Base-by-base conservation (phyloP, 1,140 invertebrate species). In the Papilio helenus region DNA sequence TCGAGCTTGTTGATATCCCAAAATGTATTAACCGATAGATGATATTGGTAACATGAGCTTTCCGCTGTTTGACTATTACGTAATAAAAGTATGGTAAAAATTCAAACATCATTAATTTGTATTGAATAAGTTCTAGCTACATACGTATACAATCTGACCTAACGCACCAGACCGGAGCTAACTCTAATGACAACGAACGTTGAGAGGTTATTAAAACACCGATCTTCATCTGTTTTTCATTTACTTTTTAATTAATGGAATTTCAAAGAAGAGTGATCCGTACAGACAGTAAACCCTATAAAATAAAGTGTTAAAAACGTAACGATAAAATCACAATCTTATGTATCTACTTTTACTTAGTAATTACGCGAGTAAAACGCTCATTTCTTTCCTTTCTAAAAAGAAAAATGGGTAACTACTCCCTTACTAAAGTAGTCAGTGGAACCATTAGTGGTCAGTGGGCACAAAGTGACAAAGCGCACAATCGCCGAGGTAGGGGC, bases 371-470 rank as follows among this genome's bases (percentile, higher is more conserved):
- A 18, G 1, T 18, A 3, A 49, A 49, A 49, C 4, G 46, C n/a
- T 55, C 5, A 20, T 55, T 18, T 55, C 18, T 8, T 55, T 55
- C 20, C 46, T 49, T 20, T 1, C 20, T 8, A 55, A 20, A 51
- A 46, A 55, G 4, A 55, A 55, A 55, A 55, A 55, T 18, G 14
- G 7, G n/a, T 8, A 20, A 46, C 44, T 46, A 46, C 12, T 51
- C 18, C 16, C 16, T 18, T 51, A 51, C 18, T 20, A 55, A 18
- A 18, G 34, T 34, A 55, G 8, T 55, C 9, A 16, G 72, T 29
- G 72, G 20, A 0, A 4, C 12, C 44, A 72, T 65, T 80, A 80
- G n/a, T 44, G 46, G 5, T 72, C 74, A 81, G 80, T 82, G 42
- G 29, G 42, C 42, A 42, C 34, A 72, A 44, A 72, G 51, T 55